Conservation (phyloP, 2,888 invertebrate species). For the Julus scanicus region DNA sequence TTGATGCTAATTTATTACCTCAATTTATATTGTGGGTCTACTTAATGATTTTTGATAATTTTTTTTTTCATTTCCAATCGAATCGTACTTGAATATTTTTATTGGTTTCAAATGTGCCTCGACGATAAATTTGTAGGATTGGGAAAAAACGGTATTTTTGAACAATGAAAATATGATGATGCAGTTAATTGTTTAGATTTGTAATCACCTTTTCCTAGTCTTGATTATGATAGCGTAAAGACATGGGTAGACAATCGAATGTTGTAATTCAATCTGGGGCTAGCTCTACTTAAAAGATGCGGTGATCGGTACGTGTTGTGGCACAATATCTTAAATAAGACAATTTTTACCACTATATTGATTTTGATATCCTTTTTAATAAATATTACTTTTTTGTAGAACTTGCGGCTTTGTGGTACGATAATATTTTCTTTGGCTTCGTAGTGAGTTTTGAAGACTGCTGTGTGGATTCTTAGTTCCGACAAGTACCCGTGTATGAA, state of each 20-base stretch:
- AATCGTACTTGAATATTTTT: not conserved
- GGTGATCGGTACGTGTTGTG: constrained; percentile 12
- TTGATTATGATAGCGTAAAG: not conserved
- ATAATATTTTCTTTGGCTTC: not conserved
- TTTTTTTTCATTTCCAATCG: not conserved
- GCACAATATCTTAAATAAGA: not conserved
- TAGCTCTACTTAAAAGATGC: not conserved
- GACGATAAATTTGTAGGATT: not conserved
- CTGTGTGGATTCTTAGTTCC: no score
- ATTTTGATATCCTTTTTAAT: constrained; percentile 39
- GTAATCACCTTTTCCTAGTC: constrained; percentile 12
- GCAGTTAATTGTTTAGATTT: not conserved
- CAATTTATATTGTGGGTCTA: not conserved
- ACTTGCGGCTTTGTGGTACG: not conserved
- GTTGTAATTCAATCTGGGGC: constrained; percentile 15
- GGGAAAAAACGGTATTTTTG: not conserved
- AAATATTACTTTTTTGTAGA: constrained; percentile 8
- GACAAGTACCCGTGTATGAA: no score
- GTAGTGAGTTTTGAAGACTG: no score
- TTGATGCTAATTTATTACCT: not conserved
- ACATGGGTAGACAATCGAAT: not conserved
- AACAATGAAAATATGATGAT: not conserved
- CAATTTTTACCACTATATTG: constrained; percentile 23
- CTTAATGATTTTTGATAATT: not conserved
- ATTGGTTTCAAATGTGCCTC: not conserved